phyloP scores from a whole-genome alignment of 2,113 vertebrate genomes.

The Rynchops niger region DNA sequence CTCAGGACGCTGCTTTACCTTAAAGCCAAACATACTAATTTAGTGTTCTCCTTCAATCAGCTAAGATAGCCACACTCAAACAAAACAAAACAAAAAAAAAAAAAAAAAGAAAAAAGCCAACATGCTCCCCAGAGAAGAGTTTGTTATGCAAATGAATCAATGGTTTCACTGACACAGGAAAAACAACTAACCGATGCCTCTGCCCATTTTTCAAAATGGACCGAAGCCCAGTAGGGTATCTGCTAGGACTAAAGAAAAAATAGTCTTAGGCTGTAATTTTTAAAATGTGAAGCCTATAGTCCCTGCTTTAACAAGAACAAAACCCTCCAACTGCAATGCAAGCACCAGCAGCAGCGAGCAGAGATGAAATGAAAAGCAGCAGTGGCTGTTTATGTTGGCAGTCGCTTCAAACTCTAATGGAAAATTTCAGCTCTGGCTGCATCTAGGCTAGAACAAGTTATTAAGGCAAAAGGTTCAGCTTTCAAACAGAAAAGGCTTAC shows the following conservation, averaged over 20 bases:
- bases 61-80: background rate
- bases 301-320: background rate
- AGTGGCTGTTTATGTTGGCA: constrained; percentile 65
- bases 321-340: background rate
- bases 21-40: background rate
- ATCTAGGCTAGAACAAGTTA: constrained; percentile 31
- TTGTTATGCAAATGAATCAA: constrained; percentile 35
- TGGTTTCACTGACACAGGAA: constrained; percentile 45
- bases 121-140: background rate
- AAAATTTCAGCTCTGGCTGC: constrained; percentile 67
- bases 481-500: constrained; percentile 44
- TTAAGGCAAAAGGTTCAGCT: constrained; percentile 53
- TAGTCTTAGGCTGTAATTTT: background rate
- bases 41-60: background rate
- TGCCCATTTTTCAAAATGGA: background rate
- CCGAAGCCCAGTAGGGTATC: background rate
- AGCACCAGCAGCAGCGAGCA: background rate
- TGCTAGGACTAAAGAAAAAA: background rate
- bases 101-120: background rate
- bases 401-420: constrained; percentile 54
- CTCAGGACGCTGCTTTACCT: background rate
- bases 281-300: background rate
- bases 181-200: background rate
- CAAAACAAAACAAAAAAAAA: background rate
- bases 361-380: constrained; percentile 48